These are phyloP conservation scores for Papilio xuthus DNA, from an alignment of 1,140 invertebrate species.

Conservation along the genomic window DNA sequence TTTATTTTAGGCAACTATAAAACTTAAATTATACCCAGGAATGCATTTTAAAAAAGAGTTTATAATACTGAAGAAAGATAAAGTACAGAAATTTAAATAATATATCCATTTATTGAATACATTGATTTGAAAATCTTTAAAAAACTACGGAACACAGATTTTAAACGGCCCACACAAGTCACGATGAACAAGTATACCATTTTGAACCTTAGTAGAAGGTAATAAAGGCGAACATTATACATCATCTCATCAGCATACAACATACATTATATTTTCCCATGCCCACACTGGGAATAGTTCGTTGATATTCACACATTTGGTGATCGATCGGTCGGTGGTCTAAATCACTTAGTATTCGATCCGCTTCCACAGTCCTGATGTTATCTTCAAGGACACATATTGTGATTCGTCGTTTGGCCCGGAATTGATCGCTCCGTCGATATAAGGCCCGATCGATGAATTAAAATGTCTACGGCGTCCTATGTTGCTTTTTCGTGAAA, in stretches of 20 bases:
- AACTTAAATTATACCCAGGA: background rate
- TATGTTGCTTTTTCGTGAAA: slow-evolving; percentile 52
- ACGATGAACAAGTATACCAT: background rate
- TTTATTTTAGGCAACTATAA: background rate
- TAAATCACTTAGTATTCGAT: slow-evolving; percentile 68
- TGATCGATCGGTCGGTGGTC: slow-evolving; percentile 67
- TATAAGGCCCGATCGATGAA: slow-evolving; percentile 62
- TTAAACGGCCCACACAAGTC: slow-evolving; percentile 23
- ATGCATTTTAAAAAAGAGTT: background rate
- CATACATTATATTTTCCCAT: slow-evolving; percentile 44
- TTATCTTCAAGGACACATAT: slow-evolving; percentile 74
- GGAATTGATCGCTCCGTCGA: slow-evolving; percentile 71
- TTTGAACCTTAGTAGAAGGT: background rate
- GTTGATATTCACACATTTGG: slow-evolving; percentile 49
- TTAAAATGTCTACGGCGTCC: slow-evolving; percentile 61
- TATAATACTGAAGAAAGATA: slow-evolving; percentile 6
- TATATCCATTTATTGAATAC: slow-evolving; percentile 16
- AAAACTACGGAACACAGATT: background rate
- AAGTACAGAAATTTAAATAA: slow-evolving; percentile 6
- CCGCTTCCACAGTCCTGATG: slow-evolving; percentile 57
- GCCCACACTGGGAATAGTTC: slow-evolving; percentile 1
- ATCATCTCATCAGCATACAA: slow-evolving; percentile 11
- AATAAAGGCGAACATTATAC: slow-evolving; percentile 1
- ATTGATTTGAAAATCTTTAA: slow-evolving; percentile 22
- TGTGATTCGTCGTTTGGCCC: slow-evolving; percentile 66